phyloP scores from a whole-genome alignment of 2,888 invertebrate species.

The Amiota minor region DNA sequence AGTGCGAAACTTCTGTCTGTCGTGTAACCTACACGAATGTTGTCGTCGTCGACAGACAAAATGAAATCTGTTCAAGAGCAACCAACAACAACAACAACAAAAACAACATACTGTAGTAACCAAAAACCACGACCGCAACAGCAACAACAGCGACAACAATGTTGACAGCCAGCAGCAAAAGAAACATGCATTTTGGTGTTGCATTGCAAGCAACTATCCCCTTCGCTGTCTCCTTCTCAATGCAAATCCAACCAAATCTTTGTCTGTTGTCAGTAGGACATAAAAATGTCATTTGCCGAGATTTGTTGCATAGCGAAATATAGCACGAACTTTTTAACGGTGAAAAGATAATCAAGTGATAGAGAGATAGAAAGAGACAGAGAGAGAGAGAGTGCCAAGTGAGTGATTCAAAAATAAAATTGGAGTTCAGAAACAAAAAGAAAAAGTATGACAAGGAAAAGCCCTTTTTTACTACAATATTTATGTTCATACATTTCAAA shows the following conservation, averaged over 20 bases:
- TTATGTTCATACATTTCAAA: too few relatives aligned
- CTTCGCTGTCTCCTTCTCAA: not conserved
- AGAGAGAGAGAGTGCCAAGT: not conserved
- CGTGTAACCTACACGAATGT: conserved; percentile 23
- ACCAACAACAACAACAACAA: not conserved
- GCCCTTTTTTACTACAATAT: too few relatives aligned
- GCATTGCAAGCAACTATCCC: conserved; percentile 19
- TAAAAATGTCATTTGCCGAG: conserved; percentile 27
- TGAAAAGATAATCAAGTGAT: conserved; percentile 10
- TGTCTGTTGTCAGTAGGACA: conserved; percentile 23
- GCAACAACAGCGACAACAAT: conserved; percentile 6
- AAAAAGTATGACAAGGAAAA: not conserved
- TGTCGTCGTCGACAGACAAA: conserved; percentile 1
- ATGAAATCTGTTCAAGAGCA: conserved; percentile 1
- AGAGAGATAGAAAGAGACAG: not conserved
- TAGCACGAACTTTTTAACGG: conserved; percentile 24
- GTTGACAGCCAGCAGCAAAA: conserved; percentile 10
- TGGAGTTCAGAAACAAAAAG: not conserved
- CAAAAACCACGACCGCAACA: not conserved
- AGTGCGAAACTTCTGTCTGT: conserved; percentile 19
- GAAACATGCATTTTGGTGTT: conserved; percentile 22
- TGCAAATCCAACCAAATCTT: not conserved
- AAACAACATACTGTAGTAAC: not conserved
- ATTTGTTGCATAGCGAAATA: conserved; percentile 19
- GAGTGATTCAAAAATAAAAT: conserved; percentile 2